Evolutionary conservation across 2,113 vertebrate genomes (phyloP).

Genomic region (Typhlomys cinereus): DNA sequence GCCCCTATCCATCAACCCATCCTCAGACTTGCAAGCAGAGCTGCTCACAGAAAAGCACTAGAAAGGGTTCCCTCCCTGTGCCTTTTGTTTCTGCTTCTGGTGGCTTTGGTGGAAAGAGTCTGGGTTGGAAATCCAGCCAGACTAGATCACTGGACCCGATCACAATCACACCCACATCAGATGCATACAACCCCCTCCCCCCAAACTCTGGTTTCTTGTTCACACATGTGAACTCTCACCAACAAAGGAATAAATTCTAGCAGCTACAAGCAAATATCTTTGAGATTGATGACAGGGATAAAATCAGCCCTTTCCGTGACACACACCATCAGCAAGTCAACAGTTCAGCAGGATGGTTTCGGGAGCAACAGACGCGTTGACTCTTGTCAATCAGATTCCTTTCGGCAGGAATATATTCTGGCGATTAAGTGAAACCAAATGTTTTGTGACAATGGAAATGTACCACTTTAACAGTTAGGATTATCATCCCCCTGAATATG

Average conservation of each 20-base stretch:
- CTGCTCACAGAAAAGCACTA: neutral
- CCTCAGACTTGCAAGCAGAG: neutral
- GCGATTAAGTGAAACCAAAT: slow-evolving; percentile 85
- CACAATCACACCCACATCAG: slow-evolving; percentile 40
- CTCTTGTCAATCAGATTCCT: slow-evolving; percentile 81
- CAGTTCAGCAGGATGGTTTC: slow-evolving; percentile 78
- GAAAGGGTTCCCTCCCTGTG: neutral
- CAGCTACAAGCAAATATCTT: slow-evolving; percentile 52
- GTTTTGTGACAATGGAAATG: slow-evolving; percentile 81
- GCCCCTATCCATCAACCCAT: neutral
- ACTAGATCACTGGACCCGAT: slow-evolving; percentile 38
- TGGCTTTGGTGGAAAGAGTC: slow-evolving; percentile 56
- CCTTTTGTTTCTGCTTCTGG: slow-evolving; percentile 39
- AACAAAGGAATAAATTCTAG: slow-evolving; percentile 69
- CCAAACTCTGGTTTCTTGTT: slow-evolving; percentile 52
- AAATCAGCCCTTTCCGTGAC: slow-evolving; percentile 74
- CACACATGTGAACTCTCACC: slow-evolving; percentile 63
- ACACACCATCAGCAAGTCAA: slow-evolving; percentile 74
- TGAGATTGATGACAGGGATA: slow-evolving; percentile 80
- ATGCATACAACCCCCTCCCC: slow-evolving; percentile 43
- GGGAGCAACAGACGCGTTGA: slow-evolving; percentile 76
- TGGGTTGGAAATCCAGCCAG: slow-evolving; percentile 39
- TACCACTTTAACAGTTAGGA: slow-evolving; percentile 81
- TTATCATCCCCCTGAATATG: slow-evolving; percentile 75
- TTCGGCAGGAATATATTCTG: slow-evolving; percentile 83